Evolutionary conservation across 1,140 invertebrate species (phyloP), one percentile per base, ranked within the genome.

Genomic region (Cyclina sinensis): DNA sequence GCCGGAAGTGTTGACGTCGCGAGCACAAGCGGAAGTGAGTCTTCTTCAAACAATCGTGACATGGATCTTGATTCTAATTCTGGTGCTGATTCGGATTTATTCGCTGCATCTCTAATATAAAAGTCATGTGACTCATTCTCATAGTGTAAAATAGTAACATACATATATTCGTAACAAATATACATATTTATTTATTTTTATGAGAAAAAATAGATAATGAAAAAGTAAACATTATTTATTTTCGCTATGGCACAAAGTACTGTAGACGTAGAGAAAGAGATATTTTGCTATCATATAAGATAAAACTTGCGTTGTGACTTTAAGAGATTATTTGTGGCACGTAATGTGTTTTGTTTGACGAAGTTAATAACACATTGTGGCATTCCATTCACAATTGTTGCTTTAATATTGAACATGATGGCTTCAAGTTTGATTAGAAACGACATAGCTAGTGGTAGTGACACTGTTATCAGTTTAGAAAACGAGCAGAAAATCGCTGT

Each of bases 11-110:
- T 78, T 30, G 51, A 54, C 16, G 62, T 46, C 65, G 39, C 59
- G 48, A 84, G 46, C 65, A 76, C 74, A 18, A 74, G 73, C 48
- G 70, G 32, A 39, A 87, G 85, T 87, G 85, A 87, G 21, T 87
- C 85, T 24, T 79, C 85, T 24, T 79, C 85, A 27, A 68, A 54
- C 27, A 87, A 79, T 79, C 74, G 76, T 12, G 85, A 87, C 54
- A 51, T 43, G 57, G 85, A 87, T 68, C 43, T 80, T 46, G 85
- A 87, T 62, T 87, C 85, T 24, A 87, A 87, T 80, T 87, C 85
- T 68, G 85, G 85, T 87, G 74, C 59, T 87, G 85, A 87, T 68
- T 39, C 51, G 32, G 85, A 87, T 54, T 51, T 87, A 78, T 79
- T 87, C 27, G 0, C 51, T 24, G 59, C 37, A 16, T 87, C 85